Conservation (phyloP, 2,113 vertebrate species). For the Petrocephalus zakoni region DNA sequence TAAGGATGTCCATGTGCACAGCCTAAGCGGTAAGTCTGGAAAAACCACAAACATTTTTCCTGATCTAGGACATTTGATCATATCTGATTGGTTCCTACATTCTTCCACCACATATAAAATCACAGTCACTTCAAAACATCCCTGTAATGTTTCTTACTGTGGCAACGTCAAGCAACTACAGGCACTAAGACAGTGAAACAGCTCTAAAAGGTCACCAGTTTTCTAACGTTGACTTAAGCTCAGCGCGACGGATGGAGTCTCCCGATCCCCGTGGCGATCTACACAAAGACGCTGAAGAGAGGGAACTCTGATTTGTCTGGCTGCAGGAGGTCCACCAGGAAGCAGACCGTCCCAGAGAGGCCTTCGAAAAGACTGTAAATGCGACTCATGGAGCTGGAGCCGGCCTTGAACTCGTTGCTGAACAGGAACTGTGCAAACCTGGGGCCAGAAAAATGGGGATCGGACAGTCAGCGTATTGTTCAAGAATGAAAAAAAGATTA, state of each 20-base stretch:
- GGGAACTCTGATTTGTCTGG: slow-evolving; percentile 80
- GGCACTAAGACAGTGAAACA: slow-evolving; percentile 7
- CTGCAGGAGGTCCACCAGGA: slow-evolving; percentile 80
- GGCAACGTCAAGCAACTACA: slow-evolving; percentile 4
- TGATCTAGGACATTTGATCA: neutral
- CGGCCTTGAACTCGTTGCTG: slow-evolving; percentile 78
- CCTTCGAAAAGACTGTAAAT: slow-evolving; percentile 80
- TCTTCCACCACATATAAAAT: neutral
- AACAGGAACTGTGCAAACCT: slow-evolving; percentile 88
- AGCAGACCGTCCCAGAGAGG: slow-evolving; percentile 79
- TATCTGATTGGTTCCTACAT: neutral
- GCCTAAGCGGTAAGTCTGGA: neutral
- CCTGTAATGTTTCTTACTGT: neutral
- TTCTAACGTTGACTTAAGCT: neutral
- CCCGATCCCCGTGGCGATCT: slow-evolving; percentile 34
- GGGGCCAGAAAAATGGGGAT: neutral
- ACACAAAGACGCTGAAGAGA: slow-evolving; percentile 83
- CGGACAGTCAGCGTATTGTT: neutral
- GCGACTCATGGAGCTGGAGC: slow-evolving; percentile 69
- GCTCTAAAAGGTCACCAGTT: neutral
- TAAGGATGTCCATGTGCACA: neutral
- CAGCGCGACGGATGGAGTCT: neutral
- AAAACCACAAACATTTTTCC: neutral
- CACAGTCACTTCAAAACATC: neutral
- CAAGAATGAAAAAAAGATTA: neutral